These are phyloP conservation scores for Sphenopsis melanotis DNA, from an alignment of 2,797 vertebrate genomes.

Conservation along the genomic window DNA sequence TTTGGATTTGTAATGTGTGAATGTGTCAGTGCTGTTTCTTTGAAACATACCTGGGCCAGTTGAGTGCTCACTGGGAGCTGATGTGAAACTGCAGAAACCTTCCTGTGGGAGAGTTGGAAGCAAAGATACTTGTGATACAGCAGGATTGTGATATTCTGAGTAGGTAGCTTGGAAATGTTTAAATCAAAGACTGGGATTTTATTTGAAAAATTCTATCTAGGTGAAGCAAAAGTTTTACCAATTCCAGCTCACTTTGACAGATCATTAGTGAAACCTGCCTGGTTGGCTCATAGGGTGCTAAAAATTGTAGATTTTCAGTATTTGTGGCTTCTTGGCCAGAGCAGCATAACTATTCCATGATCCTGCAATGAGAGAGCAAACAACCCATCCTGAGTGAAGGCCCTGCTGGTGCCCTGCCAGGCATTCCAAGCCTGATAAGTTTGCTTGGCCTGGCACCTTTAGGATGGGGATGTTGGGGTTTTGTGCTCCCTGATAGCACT, in stretches of 20 bases:
- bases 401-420: neutral
- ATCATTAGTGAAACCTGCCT: neutral
- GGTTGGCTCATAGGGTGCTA: neutral
- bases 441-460: neutral
- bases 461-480: neutral
- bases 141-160: neutral
- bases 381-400: neutral
- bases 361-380: neutral
- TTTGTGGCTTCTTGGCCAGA: neutral
- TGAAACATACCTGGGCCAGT: neutral
- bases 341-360: neutral
- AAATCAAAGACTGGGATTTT: neutral
- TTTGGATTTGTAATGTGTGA: neutral
- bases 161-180: neutral
- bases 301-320: neutral
- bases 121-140: neutral
- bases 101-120: neutral
- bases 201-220: neutral
- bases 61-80: neutral
- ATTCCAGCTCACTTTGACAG: neutral
- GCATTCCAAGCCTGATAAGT: neutral
- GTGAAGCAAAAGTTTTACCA: neutral
- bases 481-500: neutral
- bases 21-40: neutral
- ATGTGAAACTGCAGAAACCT: neutral